Base-by-base conservation (phyloP, 1,140 invertebrate genomes). In the Sarcophaga bullata region DNA sequence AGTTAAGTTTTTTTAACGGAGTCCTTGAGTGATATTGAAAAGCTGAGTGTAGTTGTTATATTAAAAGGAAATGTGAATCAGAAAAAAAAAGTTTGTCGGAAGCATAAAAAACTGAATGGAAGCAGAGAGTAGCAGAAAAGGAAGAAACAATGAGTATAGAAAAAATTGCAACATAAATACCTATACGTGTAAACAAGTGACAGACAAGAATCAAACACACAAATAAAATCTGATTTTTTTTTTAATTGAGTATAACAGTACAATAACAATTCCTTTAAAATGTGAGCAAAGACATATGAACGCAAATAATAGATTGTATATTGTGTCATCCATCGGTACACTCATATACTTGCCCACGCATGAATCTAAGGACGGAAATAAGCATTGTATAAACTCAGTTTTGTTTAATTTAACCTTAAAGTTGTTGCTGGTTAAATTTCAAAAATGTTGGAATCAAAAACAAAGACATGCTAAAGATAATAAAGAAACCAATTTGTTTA, bases 11-110 rank as follows among this genome's bases (percentile, higher is more conserved):
- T 68, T 68, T 68, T 17, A 68, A 68, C 8, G 7, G 19, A 19
- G 62, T 19, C 62, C 62, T 68, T 68, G 62, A 68, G 10, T 68
- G n/a, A 37, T 37, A 25, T n/a, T 68, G 62, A 10, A 17, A 10
- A 25, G 10, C 62, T 68, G 62, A 52, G 8, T 52, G 50, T 52
- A 52, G 8, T 52, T 52, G 25, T 37, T 68, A 6, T n/a, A 19
- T 8, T 25, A 68, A 19, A 68, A 68, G 19, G 19, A 19, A 9
- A 52, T 6, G 19, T n/a, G 62, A 68, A 68, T 19, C 62, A 19
- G n/a, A 52, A 68, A 15, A 68, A 68, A 68, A 25, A 68, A 19
- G 62, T 19, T n/a, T 68, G 62, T 68, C 62, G 62, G 62, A 68
- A 68, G 62, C 62, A 68, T 1, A 37, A 37, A 37, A 37, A 37